Conservation (phyloP, 2,113 vertebrate species). For the Neomonachus schauinslandi region DNA sequence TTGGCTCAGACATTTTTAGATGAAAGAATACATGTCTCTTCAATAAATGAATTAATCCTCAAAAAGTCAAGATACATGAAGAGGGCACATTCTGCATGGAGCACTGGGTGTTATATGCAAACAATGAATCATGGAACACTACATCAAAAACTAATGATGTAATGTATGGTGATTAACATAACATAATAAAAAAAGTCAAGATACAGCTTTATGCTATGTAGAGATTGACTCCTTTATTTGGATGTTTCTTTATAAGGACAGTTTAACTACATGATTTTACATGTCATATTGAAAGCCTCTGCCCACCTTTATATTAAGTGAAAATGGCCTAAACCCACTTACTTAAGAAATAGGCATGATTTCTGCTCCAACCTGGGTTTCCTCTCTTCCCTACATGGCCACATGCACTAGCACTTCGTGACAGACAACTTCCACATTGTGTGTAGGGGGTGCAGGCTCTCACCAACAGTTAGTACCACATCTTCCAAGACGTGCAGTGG, state of each 20-base stretch:
- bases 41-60: neutral
- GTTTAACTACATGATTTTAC: neutral
- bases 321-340: neutral
- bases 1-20: neutral
- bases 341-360: neutral
- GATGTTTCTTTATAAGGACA: neutral
- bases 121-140: too few relatives aligned
- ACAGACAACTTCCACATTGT: neutral
- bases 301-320: neutral
- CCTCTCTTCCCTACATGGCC: neutral
- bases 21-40: neutral
- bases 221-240: constrained; percentile 19
- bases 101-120: too few relatives aligned
- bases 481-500: neutral
- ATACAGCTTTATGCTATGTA: neutral
- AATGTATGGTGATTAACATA: too few relatives aligned
- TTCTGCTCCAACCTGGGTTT: neutral
- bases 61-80: neutral
- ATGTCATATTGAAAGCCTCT: neutral
- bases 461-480: neutral
- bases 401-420: neutral
- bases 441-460: neutral
- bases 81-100: too few relatives aligned
- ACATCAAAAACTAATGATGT: too few relatives aligned
- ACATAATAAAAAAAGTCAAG: neutral